A percentile compares a stretch with the other conserved stretches of the same genome.
Evolutionary conservation across 2,888 invertebrate species (phyloP).

Genomic region (Dryococelus australis): DNA sequence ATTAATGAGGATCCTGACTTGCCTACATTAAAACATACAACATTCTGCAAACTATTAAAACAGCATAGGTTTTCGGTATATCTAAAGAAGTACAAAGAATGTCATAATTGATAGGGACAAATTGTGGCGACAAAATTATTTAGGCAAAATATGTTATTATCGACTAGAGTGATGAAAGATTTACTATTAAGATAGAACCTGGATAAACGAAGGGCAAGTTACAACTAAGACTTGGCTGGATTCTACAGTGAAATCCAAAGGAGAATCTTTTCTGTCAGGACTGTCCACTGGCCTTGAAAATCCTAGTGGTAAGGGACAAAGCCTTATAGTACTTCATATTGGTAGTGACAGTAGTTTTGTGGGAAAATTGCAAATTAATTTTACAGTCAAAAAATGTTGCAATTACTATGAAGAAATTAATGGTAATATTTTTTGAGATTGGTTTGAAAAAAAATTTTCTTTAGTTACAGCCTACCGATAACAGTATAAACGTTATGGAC

Average conservation of each 20-base stretch:
- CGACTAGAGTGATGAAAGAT: neutral
- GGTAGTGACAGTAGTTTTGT: no score
- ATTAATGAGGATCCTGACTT: neutral
- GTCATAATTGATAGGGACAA: neutral
- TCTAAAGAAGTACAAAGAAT: neutral
- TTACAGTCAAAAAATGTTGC: no score
- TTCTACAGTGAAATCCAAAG: neutral
- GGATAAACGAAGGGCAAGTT: neutral
- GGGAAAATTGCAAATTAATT: no score
- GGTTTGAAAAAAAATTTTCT: no score
- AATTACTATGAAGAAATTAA: no score
- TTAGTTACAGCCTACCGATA: no score
- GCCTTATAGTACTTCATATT: no score
- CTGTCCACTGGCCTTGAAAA: neutral
- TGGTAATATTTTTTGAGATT: no score
- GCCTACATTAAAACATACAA: neutral
- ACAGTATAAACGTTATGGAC: no score
- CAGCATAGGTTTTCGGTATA: neutral
- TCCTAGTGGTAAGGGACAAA: neutral
- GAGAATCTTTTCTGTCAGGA: neutral
- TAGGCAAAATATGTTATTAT: neutral
- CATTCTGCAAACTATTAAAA: neutral
- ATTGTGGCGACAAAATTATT: neutral
- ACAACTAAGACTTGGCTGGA: neutral
- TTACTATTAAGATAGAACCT: constrained; percentile 17